Percentiles rank a stretch among this genome's conserved stretches.
Evolutionary conservation across 1,140 invertebrate genomes (phyloP).

Genomic region (Brachionus paranguensis): DNA sequence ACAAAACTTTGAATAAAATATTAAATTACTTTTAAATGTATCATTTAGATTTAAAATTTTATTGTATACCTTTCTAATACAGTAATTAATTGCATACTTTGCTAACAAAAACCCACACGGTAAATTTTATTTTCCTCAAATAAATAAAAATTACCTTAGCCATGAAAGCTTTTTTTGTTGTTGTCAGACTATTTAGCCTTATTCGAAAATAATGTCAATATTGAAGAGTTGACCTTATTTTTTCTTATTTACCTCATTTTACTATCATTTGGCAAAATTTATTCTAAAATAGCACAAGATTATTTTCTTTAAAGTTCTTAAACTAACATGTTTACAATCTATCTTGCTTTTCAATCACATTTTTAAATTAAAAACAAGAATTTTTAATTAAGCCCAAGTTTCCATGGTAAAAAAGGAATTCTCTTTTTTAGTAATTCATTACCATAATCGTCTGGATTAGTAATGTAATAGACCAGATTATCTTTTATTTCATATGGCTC

Average conservation of each 20-base stretch:
- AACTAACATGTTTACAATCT: neutral
- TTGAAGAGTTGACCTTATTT: neutral
- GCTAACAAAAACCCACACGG: neutral
- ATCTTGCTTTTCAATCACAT: neutral
- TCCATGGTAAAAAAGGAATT: conserved; percentile 7
- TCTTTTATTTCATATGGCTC: neutral
- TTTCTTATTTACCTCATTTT: neutral
- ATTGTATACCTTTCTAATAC: neutral
- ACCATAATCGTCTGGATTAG: conserved; percentile 25
- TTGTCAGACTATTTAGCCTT: neutral
- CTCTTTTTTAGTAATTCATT: neutral
- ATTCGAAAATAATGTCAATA: neutral
- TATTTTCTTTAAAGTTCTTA: neutral
- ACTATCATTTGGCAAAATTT: neutral
- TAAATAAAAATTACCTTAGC: neutral
- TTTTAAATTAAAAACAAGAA: neutral
- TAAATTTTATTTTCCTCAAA: neutral
- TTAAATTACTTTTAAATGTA: conserved; percentile 28
- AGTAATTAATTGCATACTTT: neutral
- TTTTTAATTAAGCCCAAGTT: neutral
- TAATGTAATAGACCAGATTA: neutral
- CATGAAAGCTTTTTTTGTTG: neutral
- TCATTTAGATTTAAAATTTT: neutral
- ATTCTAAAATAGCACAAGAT: neutral
- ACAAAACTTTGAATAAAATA: neutral